Evolutionary conservation across 2,113 vertebrate genomes (phyloP).

Genomic region (Tylochromis polylepis): DNA sequence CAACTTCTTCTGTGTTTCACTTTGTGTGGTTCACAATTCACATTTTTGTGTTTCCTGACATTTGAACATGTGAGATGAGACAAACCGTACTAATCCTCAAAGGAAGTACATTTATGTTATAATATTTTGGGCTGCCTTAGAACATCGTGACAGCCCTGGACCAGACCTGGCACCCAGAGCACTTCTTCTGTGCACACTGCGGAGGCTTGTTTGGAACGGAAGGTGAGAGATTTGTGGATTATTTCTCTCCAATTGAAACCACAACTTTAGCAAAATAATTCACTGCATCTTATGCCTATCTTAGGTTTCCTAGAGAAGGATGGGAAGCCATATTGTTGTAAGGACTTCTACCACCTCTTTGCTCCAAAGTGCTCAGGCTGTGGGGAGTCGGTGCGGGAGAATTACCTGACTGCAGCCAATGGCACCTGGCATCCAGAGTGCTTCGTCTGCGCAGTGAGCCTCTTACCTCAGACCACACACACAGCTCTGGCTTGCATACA

Average conservation of each 20-base stretch:
- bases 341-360: constrained; percentile 85
- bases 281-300: not conserved
- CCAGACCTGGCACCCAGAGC: constrained; percentile 90
- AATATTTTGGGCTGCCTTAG: constrained; percentile 58
- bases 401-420: constrained; percentile 85
- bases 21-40: not conserved
- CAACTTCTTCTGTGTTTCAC: not conserved
- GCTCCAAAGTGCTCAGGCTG: constrained; percentile 88
- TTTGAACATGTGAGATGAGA: constrained; percentile 5
- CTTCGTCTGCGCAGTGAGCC: constrained; percentile 87
- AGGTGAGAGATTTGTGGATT: constrained; percentile 59
- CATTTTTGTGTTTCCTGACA: not conserved
- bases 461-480: constrained; percentile 46
- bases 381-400: constrained; percentile 73
- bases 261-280: not conserved
- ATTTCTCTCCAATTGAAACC: not conserved
- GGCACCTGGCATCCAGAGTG: constrained; percentile 87
- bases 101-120: not conserved
- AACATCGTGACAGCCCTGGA: constrained; percentile 88
- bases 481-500: not conserved
- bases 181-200: constrained; percentile 89
- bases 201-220: constrained; percentile 81
- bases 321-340: constrained; percentile 84
- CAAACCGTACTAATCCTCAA: not conserved
- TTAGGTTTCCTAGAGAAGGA: constrained; percentile 82